Conservation (phyloP, 2,113 vertebrate genomes). For the Puma concolor region DNA sequence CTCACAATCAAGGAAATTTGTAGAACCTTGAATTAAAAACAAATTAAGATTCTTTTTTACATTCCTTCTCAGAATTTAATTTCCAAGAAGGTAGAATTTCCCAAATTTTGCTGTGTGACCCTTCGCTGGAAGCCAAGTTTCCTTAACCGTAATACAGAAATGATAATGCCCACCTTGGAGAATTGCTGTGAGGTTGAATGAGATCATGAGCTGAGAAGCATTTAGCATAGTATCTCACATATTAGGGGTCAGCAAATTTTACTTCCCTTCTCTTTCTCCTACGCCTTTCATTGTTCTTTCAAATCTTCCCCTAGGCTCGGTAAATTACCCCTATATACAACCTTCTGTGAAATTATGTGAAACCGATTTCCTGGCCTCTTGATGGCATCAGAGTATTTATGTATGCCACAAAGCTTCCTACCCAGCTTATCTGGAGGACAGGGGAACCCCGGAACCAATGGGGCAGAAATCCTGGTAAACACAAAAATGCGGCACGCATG, state of each 20-base stretch:
- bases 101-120: background rate
- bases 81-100: background rate
- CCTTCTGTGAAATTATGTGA: background rate
- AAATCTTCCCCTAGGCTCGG: background rate
- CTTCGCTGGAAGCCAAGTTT: background rate
- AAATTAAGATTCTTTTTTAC: background rate
- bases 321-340: background rate
- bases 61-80: background rate
- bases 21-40: background rate
- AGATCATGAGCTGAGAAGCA: background rate
- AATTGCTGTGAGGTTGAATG: background rate
- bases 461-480: background rate
- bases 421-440: background rate
- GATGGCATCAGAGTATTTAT: background rate
- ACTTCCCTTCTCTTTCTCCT: background rate
- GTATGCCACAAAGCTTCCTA: background rate
- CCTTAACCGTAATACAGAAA: background rate
- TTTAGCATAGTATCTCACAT: background rate
- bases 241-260: background rate
- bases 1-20: background rate
- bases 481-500: background rate
- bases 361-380: background rate
- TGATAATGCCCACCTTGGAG: background rate
- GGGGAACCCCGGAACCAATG: background rate
- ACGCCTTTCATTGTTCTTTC: background rate